Conservation (phyloP, 2,113 vertebrate genomes). For the Machaerirhynchus nigripectus region DNA sequence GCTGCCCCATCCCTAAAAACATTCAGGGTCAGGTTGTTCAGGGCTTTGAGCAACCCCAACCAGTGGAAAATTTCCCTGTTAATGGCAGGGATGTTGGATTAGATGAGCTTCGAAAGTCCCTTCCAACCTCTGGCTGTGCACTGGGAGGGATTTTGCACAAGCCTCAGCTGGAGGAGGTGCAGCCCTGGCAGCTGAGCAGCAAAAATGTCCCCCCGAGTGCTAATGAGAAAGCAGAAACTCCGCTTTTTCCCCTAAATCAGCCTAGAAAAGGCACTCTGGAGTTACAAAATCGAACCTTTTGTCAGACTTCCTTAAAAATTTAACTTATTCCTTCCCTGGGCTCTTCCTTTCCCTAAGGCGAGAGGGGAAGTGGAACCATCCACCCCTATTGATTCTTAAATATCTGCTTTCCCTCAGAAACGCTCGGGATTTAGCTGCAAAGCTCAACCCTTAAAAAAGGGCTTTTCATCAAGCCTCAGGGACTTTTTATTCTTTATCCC, state of each 20-base stretch:
- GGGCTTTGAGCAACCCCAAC: neutral
- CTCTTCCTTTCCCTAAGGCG: neutral
- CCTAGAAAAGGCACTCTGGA: neutral
- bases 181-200: neutral
- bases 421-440: neutral
- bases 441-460: neutral
- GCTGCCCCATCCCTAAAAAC: neutral
- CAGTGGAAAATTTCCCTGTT: fast-evolving
- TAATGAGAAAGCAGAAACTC: slow-evolving; percentile 31
- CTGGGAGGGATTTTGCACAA: neutral
- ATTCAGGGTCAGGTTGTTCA: fast-evolving
- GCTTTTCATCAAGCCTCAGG: neutral
- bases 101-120: neutral
- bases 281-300: slow-evolving; percentile 53
- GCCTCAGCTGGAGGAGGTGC: neutral
- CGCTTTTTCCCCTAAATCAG: slow-evolving; percentile 44
- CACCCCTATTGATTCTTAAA: neutral
- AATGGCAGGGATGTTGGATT: neutral
- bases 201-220: neutral
- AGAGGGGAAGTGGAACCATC: slow-evolving; percentile 24
- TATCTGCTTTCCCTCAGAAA: neutral
- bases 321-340: neutral
- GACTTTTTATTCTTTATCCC: neutral
- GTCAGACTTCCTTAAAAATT: slow-evolving; percentile 61
- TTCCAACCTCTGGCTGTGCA: neutral